Percentiles rank a stretch among this genome's conserved stretches.
These are phyloP conservation scores for Merops nubicus DNA, from an alignment of 2,113 vertebrate genomes.

Conservation along the genomic window DNA sequence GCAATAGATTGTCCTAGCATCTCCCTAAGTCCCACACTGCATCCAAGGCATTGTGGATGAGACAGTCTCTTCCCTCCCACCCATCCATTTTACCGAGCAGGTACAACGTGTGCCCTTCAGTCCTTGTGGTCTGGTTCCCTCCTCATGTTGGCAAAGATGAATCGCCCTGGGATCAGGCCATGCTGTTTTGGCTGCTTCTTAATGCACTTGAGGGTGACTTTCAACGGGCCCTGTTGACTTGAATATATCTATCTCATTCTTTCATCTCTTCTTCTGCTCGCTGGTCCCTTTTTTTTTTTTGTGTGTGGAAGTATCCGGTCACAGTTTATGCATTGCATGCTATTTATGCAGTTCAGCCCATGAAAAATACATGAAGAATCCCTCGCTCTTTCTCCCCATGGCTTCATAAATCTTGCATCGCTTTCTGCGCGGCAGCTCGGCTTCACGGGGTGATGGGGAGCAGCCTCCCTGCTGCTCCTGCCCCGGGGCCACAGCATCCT, in stretches of 20 bases:
- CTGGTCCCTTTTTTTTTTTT: not conserved
- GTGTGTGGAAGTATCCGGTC: not conserved
- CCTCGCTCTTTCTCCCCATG: not conserved
- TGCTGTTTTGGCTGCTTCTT: not conserved
- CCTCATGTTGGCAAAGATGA: accelerated
- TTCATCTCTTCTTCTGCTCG: not conserved
- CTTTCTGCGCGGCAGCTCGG: not conserved
- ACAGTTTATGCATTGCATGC: constrained; percentile 6
- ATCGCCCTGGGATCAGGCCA: not conserved
- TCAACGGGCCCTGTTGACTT: not conserved
- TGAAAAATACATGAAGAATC: constrained; percentile 63
- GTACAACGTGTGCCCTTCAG: not conserved
- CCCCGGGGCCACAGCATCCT: not conserved
- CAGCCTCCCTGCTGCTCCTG: not conserved
- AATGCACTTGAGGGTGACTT: constrained; percentile 14
- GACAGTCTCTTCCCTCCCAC: not conserved
- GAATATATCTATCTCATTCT: constrained; percentile 13
- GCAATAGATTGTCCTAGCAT: not conserved
- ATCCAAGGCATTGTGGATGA: accelerated
- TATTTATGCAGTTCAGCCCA: constrained; percentile 25
- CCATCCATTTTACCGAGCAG: not conserved
- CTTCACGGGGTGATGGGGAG: not conserved
- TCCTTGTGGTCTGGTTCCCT: not conserved
- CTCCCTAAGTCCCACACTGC: not conserved
- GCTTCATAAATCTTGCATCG: constrained; percentile 63